Evolutionary conservation across 2,888 invertebrate species (phyloP), one percentile per base, ranked within the genome.

Genomic region (Cotesia congregata): DNA sequence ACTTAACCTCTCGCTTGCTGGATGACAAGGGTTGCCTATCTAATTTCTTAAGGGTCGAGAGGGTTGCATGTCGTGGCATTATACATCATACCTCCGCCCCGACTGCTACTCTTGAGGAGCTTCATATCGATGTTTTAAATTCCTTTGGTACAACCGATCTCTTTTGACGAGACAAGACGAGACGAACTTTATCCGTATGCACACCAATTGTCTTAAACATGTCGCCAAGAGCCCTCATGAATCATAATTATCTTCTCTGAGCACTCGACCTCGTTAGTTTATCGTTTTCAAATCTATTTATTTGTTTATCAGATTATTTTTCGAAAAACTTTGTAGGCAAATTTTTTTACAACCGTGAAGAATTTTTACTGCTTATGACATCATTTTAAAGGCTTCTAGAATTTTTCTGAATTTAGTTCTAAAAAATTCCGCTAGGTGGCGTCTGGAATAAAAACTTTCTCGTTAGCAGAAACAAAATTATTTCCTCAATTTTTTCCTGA

Each of bases 1-100:
- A 85, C 84, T 85, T 85, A 83, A 85, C 83, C 83, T 82, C 77
- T 81, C 84, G 78, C 73, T 80, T 78, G 77, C 70, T 69, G 67
- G 69, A 30, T 59, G 74, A 68, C 76, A 67, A 64, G 76, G 77
- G 79, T 75, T 79, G 76, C 79, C 81, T 82, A 82, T 83, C 82
- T 82, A 79, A 82, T 84, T 81, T 82, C 80, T 82, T 81, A 79
- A 82, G 76, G 78, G 79, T 78, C 73, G 79, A 79, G 79, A 79
- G 78, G 75, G 77, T 80, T 75, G 78, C 80, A 79, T 77, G 77
- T 75, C 79, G 38, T 38, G 79, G 39, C 69, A 77, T 76, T 71
- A 67, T 64, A 74, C 76, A 64, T 59, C 12, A 12, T 6, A 50
- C 12, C 12, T 50, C 12, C 50, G 7, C 50, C 9, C 50, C 12